Conservation (phyloP, 1,140 invertebrate species). For the Argopecten irradians region DNA sequence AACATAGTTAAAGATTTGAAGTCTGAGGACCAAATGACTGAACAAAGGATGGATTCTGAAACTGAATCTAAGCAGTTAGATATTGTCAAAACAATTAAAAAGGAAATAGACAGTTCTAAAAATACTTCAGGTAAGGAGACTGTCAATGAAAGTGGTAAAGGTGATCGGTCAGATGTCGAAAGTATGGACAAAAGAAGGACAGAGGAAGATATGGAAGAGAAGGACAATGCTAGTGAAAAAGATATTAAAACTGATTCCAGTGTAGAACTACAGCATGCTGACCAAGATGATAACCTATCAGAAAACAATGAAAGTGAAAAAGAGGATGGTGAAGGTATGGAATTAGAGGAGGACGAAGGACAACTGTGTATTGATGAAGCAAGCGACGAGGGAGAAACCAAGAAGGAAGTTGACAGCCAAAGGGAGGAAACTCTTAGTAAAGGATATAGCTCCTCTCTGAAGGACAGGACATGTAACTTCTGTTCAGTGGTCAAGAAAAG, state of each 20-base stretch:
- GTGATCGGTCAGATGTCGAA: background rate
- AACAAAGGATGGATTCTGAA: background rate
- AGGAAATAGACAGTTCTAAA: background rate
- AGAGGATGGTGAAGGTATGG: conserved; percentile 26
- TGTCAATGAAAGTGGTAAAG: background rate
- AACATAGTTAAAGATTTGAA: conserved; percentile 10
- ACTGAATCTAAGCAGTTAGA: background rate
- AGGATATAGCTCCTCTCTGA: background rate
- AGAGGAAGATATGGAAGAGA: background rate
- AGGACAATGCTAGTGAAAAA: background rate
- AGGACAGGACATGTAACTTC: conserved; percentile 64
- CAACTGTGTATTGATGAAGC: conserved; percentile 24
- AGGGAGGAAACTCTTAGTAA: background rate
- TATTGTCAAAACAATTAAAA: background rate
- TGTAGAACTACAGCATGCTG: background rate
- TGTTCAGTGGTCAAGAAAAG: conserved; percentile 70
- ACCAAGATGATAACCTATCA: conserved; percentile 25
- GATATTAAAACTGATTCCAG: conserved; percentile 24
- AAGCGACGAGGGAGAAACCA: conserved; percentile 35
- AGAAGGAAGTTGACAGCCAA: conserved; percentile 28
- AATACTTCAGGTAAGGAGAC: background rate
- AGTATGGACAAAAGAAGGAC: background rate
- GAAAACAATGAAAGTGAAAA: conserved; percentile 27
- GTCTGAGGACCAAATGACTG: background rate
- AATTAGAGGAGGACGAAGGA: conserved; percentile 25